Evolutionary conservation across 23 tunicate species (phyloP), one percentile per base, ranked within the genome.

Genomic region (Oikopleura vanhoeffeni): DNA sequence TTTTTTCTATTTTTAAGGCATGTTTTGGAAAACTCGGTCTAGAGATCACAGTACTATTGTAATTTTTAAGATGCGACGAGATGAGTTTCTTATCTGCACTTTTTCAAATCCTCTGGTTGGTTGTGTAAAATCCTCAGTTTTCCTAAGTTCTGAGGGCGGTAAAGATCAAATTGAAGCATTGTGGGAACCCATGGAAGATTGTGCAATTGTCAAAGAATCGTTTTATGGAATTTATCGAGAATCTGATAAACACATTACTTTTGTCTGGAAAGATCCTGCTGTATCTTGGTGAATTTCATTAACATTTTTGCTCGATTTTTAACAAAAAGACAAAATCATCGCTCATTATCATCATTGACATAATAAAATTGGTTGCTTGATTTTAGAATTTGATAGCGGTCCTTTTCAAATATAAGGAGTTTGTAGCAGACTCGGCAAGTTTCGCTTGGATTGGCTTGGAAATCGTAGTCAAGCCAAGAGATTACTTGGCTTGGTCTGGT

Each of bases 221-320:
- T 71, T 71, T 38, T 71, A 71, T 38, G 79, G 79, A 3, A 24
- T 18, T 24, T 71, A 71, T 71, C 79, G 79, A 28, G 79, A 71
- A 71, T 24, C 79, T 30, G 79, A 71, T 30, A 71, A 71, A 71
- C 79, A 71, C 79, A 71, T 71, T 18, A 71, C 35, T 24, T 71
- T 71, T 30, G 79, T 71, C 79, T 71, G 79, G 79, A 71, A 71
- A 32, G 79, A 71, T 71, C 32, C 79, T 13, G 35, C n/a, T n/a
- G n/a, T n/a, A n/a, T n/a, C n/a, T n/a, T n/a, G n/a, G n/a, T n/a
- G n/a, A n/a, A n/a, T n/a, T n/a, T n/a, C n/a, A n/a, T n/a, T n/a
- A n/a, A n/a, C n/a, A n/a, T n/a, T n/a, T n/a, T n/a, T n/a, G n/a
- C n/a, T n/a, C n/a, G n/a, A n/a, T n/a, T n/a, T n/a, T n/a, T n/a